Conservation (phyloP, 2,797 vertebrate species). For the Protosalanx chinensis region DNA sequence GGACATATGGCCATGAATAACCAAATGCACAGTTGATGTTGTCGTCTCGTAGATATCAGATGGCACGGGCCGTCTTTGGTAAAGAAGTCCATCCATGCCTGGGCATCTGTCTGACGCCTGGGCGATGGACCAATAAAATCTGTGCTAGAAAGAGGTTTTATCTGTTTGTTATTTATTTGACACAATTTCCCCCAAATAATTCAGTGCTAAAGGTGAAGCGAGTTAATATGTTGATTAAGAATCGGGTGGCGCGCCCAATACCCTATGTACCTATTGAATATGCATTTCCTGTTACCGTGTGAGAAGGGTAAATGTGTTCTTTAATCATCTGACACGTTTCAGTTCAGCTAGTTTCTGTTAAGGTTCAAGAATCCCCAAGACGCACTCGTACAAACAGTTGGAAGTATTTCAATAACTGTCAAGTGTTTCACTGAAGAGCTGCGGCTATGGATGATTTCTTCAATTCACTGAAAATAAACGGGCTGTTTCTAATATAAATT, state of each 20-base stretch:
- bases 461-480: conserved; percentile 3
- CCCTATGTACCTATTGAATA: conserved; percentile 73
- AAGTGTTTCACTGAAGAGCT: conserved; percentile 63
- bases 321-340: conserved; percentile 66
- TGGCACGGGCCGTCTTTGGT: no score
- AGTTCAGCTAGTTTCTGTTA: conserved; percentile 59
- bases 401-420: not conserved
- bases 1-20: not conserved
- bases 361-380: conserved; percentile 58
- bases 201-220: conserved; percentile 65
- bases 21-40: not conserved
- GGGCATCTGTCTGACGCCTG: conserved; percentile 48
- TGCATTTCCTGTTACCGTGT: conserved; percentile 63
- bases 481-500: no score
- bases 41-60: no score
- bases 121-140: conserved; percentile 32
- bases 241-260: conserved; percentile 63
- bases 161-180: conserved; percentile 75
- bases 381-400: conserved; percentile 45
- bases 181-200: conserved; percentile 75
- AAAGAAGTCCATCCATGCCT: conserved; percentile 18
- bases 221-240: conserved; percentile 70
- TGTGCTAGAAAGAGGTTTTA: conserved; percentile 59
- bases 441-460: conserved; percentile 29
- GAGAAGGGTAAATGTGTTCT: conserved; percentile 70